phyloP scores from a whole-genome alignment of 2,113 vertebrate genomes.

The Hippocampus abdominalis region DNA sequence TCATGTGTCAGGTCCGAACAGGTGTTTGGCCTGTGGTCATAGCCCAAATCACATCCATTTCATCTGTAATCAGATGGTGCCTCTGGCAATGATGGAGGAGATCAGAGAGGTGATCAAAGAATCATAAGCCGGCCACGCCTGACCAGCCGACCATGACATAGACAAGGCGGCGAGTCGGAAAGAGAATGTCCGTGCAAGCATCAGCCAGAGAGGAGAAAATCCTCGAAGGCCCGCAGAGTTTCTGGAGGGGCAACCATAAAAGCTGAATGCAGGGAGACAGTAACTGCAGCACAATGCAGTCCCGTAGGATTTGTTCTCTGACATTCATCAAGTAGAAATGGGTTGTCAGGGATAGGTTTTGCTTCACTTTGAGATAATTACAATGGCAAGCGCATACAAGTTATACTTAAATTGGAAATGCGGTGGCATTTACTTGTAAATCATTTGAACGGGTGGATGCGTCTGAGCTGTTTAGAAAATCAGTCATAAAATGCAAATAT shows the following conservation, averaged over 20 bases:
- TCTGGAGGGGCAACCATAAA: constrained; percentile 52
- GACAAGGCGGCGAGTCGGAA: constrained; percentile 27
- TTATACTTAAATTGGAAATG: constrained; percentile 37
- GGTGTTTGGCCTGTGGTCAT: constrained; percentile 65
- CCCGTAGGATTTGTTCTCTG: constrained; percentile 24
- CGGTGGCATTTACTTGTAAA: constrained; percentile 32
- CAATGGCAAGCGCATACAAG: constrained; percentile 35
- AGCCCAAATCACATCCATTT: constrained; percentile 66
- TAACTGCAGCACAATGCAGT: constrained; percentile 8
- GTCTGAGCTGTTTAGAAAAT: constrained; percentile 21
- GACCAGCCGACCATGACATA: constrained; percentile 47
- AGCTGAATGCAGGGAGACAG: constrained; percentile 23
- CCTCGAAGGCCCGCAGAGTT: constrained; percentile 41
- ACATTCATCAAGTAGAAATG: constrained; percentile 36
- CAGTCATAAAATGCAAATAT: constrained; percentile 42
- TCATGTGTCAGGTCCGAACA: constrained; percentile 48
- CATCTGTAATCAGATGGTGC: constrained; percentile 69
- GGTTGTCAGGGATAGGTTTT: constrained; percentile 37
- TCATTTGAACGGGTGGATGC: constrained; percentile 20
- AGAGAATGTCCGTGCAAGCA: constrained; percentile 1
- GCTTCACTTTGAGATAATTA: constrained; percentile 42
- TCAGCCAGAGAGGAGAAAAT: constrained; percentile 42
- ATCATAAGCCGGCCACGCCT: constrained; percentile 58
- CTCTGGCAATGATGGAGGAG: constrained; percentile 56
- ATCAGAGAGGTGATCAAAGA: constrained; percentile 65